Base-by-base conservation (phyloP, 64 coral and sea anemone genomes). In the Actinia tenebrosa region DNA sequence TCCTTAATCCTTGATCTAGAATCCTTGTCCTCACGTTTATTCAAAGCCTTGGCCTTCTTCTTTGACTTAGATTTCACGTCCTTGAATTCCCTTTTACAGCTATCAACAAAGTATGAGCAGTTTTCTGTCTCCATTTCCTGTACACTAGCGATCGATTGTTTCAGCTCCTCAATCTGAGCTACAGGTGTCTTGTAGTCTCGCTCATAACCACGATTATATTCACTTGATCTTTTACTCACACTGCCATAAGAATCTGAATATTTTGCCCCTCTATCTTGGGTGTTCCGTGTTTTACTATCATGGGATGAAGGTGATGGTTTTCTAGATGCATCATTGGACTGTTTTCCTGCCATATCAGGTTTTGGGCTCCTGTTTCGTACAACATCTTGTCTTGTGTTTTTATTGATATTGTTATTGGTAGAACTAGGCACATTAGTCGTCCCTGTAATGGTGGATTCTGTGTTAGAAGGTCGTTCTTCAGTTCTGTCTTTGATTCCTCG, bases 21-120 rank as follows among this genome's bases (percentile, higher is more conserved):
- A 53, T 93, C 91, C 78, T 64, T 89, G 19, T 93, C 94, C 4
- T 96, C 94, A 20, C 86, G 88, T 68, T 79, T 92, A 66, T 4
- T 93, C 22, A 87, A 50, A 56, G 56, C 86, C 85, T 97, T 96
- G 62, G 88, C 66, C 72, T 90, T 97, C 75, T 92, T 89, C 53
- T 97, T 97, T 2, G 80, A 89, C 86, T 97, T 97, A 13, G 87
- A 84, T 71, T 93, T 97, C 10, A 54, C 18, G n/a, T 97, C 94
- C 83, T 92, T 95, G 45, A 44, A 79, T 46, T 95, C 94, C 16
- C 83, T 96, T 45, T 84, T 92, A 50, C 23, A 75, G 11, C 69
- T 75, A 30, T 75, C 26, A 16, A 81, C 42, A 20, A 81, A 81
- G 22, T 81, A 50, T 16, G 54, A 64, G 17, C 66, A 79, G 64